phyloP scores from a whole-genome alignment of 1,140 invertebrate species.

The Apis laboriosa region DNA sequence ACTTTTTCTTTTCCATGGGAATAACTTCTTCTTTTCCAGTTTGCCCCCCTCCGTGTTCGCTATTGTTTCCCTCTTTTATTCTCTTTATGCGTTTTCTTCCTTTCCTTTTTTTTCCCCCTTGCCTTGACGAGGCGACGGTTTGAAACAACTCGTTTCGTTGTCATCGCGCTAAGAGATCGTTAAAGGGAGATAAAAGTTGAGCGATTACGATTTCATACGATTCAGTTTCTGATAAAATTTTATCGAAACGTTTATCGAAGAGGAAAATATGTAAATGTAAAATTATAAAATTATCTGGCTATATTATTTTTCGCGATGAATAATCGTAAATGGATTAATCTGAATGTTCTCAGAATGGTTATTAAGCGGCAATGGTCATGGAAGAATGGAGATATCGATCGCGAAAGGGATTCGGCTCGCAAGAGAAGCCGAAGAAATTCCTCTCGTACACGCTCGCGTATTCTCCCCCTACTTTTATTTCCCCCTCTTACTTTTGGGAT shows the following conservation, averaged over 20 bases:
- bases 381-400: constrained; percentile 24
- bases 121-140: constrained; percentile 1
- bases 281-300: too few relatives aligned
- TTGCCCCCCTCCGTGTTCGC: not conserved
- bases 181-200: constrained; percentile 3
- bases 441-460: constrained; percentile 17
- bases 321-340: not conserved
- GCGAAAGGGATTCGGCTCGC: not conserved
- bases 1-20: constrained; percentile 18
- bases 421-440: constrained; percentile 13
- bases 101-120: too few relatives aligned
- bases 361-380: not conserved
- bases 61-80: not conserved
- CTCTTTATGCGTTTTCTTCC: not conserved
- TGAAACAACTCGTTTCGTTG: constrained; percentile 15
- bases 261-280: too few relatives aligned
- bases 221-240: too few relatives aligned
- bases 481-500: constrained; percentile 29
- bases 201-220: too few relatives aligned
- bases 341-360: not conserved
- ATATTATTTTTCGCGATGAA: not conserved
- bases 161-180: constrained; percentile 6
- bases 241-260: too few relatives aligned
- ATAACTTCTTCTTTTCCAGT: constrained; percentile 16
- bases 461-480: constrained; percentile 21